Conservation (phyloP, 2,113 vertebrate species). For the Puma concolor region DNA sequence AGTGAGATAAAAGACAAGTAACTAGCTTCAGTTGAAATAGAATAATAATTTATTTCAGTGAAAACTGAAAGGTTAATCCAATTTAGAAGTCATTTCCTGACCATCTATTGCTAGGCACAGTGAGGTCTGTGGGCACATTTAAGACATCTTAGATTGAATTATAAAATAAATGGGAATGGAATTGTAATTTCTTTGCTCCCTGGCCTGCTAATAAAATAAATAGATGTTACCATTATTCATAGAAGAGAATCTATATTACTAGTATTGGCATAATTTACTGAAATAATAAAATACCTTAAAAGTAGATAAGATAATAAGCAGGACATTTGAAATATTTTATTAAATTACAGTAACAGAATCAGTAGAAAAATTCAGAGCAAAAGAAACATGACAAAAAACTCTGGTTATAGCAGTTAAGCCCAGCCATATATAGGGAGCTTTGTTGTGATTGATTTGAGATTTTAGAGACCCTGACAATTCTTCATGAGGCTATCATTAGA, state of each 20-base stretch:
- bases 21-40: background rate
- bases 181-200: slow-evolving; percentile 15
- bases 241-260: background rate
- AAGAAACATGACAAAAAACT: background rate
- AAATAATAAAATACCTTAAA: slow-evolving; percentile 6
- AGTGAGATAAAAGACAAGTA: background rate
- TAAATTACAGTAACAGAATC: background rate
- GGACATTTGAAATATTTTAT: background rate
- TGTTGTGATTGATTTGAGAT: background rate
- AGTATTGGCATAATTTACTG: background rate
- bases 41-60: background rate
- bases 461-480: background rate
- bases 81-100: background rate
- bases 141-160: slow-evolving; percentile 27
- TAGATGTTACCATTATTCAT: slow-evolving; percentile 23
- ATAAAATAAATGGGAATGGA: background rate
- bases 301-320: background rate
- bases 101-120: background rate
- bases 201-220: slow-evolving; percentile 11
- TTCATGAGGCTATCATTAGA: background rate
- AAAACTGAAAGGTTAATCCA: slow-evolving; percentile 39
- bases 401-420: background rate
- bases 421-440: background rate
- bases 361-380: background rate
- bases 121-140: background rate